Evolutionary conservation across 2,113 vertebrate species (phyloP), one percentile per base, ranked within the genome.

Genomic region (Lanius collurio): DNA sequence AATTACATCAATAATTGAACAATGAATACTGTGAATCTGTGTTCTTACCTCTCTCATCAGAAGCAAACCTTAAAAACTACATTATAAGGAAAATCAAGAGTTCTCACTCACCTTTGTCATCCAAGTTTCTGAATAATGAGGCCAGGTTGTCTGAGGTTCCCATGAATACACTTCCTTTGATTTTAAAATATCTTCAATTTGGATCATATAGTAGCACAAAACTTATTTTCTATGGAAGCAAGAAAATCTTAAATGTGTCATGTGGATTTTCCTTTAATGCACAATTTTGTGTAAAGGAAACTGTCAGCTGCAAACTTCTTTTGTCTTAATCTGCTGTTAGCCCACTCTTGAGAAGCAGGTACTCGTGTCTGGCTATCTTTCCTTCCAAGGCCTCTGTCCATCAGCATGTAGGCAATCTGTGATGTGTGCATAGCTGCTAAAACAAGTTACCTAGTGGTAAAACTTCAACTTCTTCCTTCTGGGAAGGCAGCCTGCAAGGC

Each of bases 401-500:
- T 56, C 86, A 92, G 16, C 67, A 80, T 1, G 0, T 94, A 81
- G 89, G 52, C 69, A 87, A 46, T 89, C 73, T 94, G 57, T 91
- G 87, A 74, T 81, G 60, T 78, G 64, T 91, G 41, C 73, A 50
- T 94, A 73, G 78, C 93, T 96, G 52, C 87, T 94, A 93, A 94
- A 94, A 84, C 73, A 65, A 87, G 69, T 95, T 89, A 94, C 69
- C 42, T 96, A 94, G 89, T 91, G 83, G 46, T 96, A 96, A 83
- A 95, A 77, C 76, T 84, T 77, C 68, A 83, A 91, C 57, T 96
- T 96, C 64, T 95, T 95, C 89, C 76, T 95, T 96, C 89, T 94
- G 89, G 93, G 87, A 96, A 96, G 89, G 89, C 91, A 95, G 93
- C 71, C 83, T 83, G 80, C 60, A 91, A 94, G 91, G 96, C 73